A percentile compares a stretch with the other conserved stretches of the same genome.
These are phyloP conservation scores for Heterotilapia buettikoferi DNA, from an alignment of 2,113 vertebrate species.

Conservation along the genomic window DNA sequence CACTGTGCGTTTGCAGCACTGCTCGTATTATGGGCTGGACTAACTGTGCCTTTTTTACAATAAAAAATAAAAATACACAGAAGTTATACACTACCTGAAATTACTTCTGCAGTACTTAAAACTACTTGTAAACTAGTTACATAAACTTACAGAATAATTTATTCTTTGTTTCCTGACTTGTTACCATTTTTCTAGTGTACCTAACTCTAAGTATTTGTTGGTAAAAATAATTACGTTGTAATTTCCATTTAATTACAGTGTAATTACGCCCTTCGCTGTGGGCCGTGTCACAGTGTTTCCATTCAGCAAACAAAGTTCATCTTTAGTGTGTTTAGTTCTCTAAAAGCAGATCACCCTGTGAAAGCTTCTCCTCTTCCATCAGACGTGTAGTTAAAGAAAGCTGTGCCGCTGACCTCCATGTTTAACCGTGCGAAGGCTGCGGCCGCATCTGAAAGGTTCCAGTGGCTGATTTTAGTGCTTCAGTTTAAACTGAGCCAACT, in stretches of 20 bases:
- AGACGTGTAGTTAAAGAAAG: not conserved
- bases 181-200: not conserved
- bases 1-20: rapidly evolving
- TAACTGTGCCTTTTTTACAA: rapidly evolving
- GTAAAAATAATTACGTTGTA: not conserved
- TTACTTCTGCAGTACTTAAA: not conserved
- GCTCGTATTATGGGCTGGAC: not conserved
- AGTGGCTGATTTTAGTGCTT: not conserved
- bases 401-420: not conserved
- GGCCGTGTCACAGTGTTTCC: not conserved
- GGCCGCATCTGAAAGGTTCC: not conserved
- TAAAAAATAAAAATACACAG: not conserved
- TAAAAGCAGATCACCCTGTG: rapidly evolving
- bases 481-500: not conserved
- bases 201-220: rapidly evolving
- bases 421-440: not conserved
- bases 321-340: not conserved
- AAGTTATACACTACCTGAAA: not conserved
- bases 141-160: not conserved
- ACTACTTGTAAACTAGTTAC: not conserved
- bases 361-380: not conserved
- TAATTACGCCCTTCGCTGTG: rapidly evolving
- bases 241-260: not conserved
- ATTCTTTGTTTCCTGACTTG: not conserved
- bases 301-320: not conserved